Evolutionary conservation across 2,113 vertebrate genomes (phyloP), one percentile per base, ranked within the genome.

Genomic region (Perca flavescens): DNA sequence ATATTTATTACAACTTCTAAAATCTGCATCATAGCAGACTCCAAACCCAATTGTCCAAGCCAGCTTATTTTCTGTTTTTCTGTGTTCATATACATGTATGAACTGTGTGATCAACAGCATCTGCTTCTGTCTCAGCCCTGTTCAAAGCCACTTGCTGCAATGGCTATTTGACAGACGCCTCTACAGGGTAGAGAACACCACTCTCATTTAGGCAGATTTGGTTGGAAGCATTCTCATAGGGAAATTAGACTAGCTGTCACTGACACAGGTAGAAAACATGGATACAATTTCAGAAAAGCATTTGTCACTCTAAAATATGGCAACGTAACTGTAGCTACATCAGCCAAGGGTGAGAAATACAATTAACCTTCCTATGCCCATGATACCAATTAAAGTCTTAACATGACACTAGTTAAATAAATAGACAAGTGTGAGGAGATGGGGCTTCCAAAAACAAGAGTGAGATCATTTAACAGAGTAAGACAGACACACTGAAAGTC

Each of bases 41-140:
- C 25, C 19, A 76, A 58, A 61, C 13, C 8, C 43, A 36, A 34
- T 25, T 36, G 4, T 68, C 34, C 43, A 70, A 54, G 43, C 46
- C 77, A 47, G 63, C 54, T 65, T 72, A 50, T 77, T 77, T 65
- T 80, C 66, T 16, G 47, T 60, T 77, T 77, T 65, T 80, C 66
- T 16, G 47, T 60, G 31, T 83, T 67, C 67, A 61, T 76, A 71
- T 72, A 65, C 66, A 79, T 53, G 22, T 46, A 67, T 57, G 47
- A 79, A 31, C 61, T 46, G 36, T 66, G 66, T 46, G 54, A 77
- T 56, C 52, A 64, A 53, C 57, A 77, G 67, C 57, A 69, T 64
- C 28, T 74, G 73, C 36, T 63, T 73, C 74, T 63, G 71, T 70
- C 25, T 62, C 12, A 78, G 49, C 50, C 61, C 61, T 46, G 54